Evolutionary conservation across 2,797 vertebrate genomes (phyloP).

Genomic region (Tapirus indicus): DNA sequence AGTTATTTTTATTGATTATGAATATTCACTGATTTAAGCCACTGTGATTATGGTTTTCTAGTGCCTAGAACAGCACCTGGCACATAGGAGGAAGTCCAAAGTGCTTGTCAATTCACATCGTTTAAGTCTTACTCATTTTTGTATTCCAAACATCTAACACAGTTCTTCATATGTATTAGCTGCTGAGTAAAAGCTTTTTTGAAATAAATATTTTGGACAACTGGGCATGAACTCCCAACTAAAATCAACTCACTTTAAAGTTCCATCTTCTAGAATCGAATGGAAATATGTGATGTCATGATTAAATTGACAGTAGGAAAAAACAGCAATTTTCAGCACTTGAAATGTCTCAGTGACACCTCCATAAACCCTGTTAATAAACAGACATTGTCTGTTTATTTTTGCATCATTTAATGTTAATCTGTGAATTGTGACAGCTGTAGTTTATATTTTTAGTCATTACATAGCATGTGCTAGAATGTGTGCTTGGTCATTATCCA

Average conservation of each 20-base stretch:
- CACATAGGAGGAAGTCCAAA: background rate
- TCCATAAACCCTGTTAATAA: conserved; percentile 47
- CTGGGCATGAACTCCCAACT: background rate
- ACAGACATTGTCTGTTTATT: conserved; percentile 60
- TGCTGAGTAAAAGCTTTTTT: background rate
- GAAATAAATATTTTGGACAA: conserved; percentile 22
- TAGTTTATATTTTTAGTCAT: conserved; percentile 67
- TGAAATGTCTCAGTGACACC: conserved; percentile 40
- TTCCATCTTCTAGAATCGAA: background rate
- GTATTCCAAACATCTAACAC: background rate
- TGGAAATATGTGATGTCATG: background rate
- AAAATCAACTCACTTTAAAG: background rate
- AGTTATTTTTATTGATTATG: background rate
- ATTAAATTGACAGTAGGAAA: conserved; percentile 36
- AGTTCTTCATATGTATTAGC: background rate
- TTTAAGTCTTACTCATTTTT: conserved; percentile 45
- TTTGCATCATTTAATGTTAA: conserved; percentile 51
- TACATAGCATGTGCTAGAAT: background rate
- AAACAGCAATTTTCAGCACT: background rate
- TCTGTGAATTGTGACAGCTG: conserved; percentile 51
- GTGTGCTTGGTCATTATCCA: background rate
- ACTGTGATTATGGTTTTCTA: background rate
- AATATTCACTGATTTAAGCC: background rate
- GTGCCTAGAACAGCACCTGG: background rate
- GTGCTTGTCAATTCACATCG: background rate